Base-by-base conservation (phyloP, 2,888 invertebrate genomes). In the Eristalinus aeneus region DNA sequence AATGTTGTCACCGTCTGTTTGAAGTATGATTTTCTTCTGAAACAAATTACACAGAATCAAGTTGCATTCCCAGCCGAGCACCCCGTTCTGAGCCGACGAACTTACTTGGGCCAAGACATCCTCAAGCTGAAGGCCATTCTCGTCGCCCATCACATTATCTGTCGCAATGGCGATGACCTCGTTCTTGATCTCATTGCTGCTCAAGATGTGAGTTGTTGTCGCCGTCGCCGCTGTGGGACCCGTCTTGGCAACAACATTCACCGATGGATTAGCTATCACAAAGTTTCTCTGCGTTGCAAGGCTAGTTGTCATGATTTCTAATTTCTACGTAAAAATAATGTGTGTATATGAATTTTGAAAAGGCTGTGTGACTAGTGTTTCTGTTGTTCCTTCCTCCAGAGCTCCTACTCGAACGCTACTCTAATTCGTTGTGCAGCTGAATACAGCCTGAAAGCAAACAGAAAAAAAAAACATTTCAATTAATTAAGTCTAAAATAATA, bases 271-370 rank as follows among this genome's bases (percentile, higher is more conserved):
- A 78, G 92, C 89, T 86, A 91, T 90, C 87, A 92, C 90, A 81
- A 92, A 92, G 88, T 91, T 92, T 88, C 92, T 90, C 89, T 91
- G 92, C 23, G 92, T 89, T 79, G 92, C 92, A 89, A 92, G 89
- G 88, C 92, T 91, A 80, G 92, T 92, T 89, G 91, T 92, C 92
- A 92, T 92, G 88, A 88, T 22, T 54, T 63, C 32, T 61, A 16
- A 64, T 39, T 53, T 60, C 34, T 60, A 61, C 56, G 10, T 78
- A 65, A 60, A 78, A 65, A 65, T 72, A 72, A 12, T 46, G 10
- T 58, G 10, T 58, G 27, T 77, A 65, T 74, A 65, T 36, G 36
- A 67, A 61, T 60, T 73, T 60, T 16, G n/a, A 63, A 61, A 67
- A 63, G 54, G 20, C 54, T 80, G 16, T 64, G 12, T 73, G 81